Evolutionary conservation across 2,888 invertebrate species (phyloP), one percentile per base, ranked within the genome.

Genomic region (Acheta domesticus): DNA sequence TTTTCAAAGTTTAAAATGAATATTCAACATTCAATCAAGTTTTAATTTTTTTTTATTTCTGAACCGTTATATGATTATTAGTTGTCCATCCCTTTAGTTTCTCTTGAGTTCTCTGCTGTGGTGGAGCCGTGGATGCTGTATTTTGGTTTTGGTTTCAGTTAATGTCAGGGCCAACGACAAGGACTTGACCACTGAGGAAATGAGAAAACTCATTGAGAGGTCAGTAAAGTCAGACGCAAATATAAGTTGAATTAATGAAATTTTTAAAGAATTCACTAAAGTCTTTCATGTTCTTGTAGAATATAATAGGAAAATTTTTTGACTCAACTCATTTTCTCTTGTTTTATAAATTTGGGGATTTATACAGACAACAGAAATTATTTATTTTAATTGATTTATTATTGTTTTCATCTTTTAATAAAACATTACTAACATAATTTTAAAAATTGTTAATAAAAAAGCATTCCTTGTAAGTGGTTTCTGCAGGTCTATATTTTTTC

Each of bases 131-230:
- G 62, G 20, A 76, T 77, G 75, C 75, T 87, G 88, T 87, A 86
- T 89, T 86, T 89, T 88, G 88, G 87, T 88, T 89, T 83, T 81
- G 80, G 80, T 83, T 88, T 89, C 90, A 90, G 90, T 91, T 89
- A 89, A 90, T 88, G 87, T 88, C 87, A 91, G 90, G 90, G 89
- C 89, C 89, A 90, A 89, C 89, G 88, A 89, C 91, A 95, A 95
- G 94, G 95, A 96, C 92, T 93, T 95, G 93, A 93, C 94, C 90
- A 94, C 93, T 90, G 96, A 96, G 91, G 96, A 96, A 92, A 96
- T 96, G 94, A 93, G 96, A 91, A 96, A 96, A 93, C 94, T 96
- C 90, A 94, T 96, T 91, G 96, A 96, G 93, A 96, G 96, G 96
- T 96, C 92, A 94, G 92, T 93, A 88, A 85, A 79, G 74, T 75